phyloP scores from a whole-genome alignment of 2,888 invertebrate species.

The Tetragonisca angustula region DNA sequence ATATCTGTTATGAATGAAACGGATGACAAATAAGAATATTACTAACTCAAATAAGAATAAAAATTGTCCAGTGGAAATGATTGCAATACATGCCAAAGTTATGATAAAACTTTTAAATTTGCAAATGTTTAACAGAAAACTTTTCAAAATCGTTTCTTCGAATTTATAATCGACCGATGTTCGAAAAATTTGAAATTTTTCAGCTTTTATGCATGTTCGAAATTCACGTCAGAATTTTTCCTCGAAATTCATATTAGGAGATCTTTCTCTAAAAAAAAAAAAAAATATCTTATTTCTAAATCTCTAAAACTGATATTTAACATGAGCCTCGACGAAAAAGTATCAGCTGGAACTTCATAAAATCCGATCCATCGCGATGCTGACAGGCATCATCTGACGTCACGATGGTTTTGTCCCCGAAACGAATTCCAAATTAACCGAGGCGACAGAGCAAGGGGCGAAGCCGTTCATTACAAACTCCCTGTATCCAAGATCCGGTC shows the following conservation, averaged over 20 bases:
- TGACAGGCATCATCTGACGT: too few relatives aligned
- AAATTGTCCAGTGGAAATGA: background rate
- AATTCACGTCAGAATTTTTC: too few relatives aligned
- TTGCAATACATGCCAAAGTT: background rate
- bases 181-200: background rate
- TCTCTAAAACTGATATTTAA: background rate
- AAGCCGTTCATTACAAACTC: conserved; percentile 31
- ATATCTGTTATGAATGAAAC: background rate
- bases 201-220: too few relatives aligned
- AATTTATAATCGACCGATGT: too few relatives aligned
- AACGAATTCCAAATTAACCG: background rate
- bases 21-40: background rate
- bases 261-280: background rate
- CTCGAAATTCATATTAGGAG: too few relatives aligned
- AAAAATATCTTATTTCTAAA: background rate
- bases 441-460: background rate
- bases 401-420: background rate
- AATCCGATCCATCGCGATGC: background rate
- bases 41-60: background rate
- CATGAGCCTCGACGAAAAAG: background rate
- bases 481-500: conserved; percentile 37
- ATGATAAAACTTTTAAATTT: background rate
- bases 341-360: background rate
- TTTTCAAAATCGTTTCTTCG: background rate
- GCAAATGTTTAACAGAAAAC: background rate